These are phyloP conservation scores for Cuniculus paca DNA, from an alignment of 2,797 vertebrate genomes.

Conservation along the genomic window DNA sequence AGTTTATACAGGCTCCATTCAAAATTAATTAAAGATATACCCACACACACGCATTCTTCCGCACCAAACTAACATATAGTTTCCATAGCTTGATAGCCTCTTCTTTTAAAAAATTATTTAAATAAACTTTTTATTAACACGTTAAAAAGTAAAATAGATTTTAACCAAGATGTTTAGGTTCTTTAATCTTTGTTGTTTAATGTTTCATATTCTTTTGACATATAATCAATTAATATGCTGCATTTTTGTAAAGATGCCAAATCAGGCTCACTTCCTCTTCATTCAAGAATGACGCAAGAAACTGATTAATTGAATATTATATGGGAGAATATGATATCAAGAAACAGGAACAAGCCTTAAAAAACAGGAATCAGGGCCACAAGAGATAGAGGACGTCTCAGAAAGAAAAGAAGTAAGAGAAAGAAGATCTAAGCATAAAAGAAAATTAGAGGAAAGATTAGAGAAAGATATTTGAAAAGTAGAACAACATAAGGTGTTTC, in stretches of 20 bases:
- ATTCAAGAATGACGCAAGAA: slow-evolving; percentile 84
- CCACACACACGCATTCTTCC: not conserved
- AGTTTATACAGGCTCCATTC: slow-evolving; percentile 75
- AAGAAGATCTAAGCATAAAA: slow-evolving; percentile 60
- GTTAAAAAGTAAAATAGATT: slow-evolving; percentile 80
- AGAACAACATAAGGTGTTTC: slow-evolving; percentile 38
- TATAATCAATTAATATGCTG: slow-evolving; percentile 88
- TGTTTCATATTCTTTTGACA: slow-evolving; percentile 86
- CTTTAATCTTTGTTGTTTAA: slow-evolving; percentile 85
- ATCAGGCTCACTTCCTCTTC: slow-evolving; percentile 83
- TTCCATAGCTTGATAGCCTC: slow-evolving; percentile 73
- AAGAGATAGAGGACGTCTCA: slow-evolving; percentile 33
- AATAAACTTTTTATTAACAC: slow-evolving; percentile 31
- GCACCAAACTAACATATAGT: slow-evolving; percentile 64
- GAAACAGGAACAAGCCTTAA: not conserved
- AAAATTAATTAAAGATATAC: slow-evolving; percentile 74
- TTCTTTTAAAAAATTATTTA: slow-evolving; percentile 69
- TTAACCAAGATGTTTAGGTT: slow-evolving; percentile 80
- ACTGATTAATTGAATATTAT: slow-evolving; percentile 81
- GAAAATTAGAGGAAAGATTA: slow-evolving; percentile 59
- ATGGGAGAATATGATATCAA: slow-evolving; percentile 65
- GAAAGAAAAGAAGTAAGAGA: not conserved
- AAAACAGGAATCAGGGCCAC: slow-evolving; percentile 37
- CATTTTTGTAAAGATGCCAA: slow-evolving; percentile 86
- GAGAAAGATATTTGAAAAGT: slow-evolving; percentile 49